phyloP scores from a whole-genome alignment of 2,113 vertebrate genomes.

The Propithecus coquereli region DNA sequence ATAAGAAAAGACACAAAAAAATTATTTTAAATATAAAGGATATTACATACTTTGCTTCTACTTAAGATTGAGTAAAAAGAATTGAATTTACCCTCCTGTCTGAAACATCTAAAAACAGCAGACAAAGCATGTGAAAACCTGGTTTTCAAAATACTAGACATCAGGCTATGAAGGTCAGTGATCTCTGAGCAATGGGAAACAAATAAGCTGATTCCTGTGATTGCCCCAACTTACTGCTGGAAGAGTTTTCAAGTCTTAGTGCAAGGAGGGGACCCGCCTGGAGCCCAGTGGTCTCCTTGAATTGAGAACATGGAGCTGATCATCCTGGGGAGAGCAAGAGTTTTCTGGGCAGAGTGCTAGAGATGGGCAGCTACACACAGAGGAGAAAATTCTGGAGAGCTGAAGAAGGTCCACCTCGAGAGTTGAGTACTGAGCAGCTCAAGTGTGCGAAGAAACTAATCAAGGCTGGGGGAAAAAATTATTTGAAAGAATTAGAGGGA shows the following conservation, averaged over 20 bases:
- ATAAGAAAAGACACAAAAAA: background rate
- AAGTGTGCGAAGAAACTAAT: background rate
- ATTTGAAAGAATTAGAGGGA: background rate
- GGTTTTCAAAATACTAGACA: background rate
- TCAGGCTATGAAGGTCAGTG: background rate
- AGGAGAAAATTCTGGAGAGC: background rate
- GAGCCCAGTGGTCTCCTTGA: background rate
- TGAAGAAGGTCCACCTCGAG: background rate
- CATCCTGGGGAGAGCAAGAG: background rate
- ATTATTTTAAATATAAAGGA: background rate
- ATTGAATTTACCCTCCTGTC: background rate
- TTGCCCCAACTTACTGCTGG: background rate
- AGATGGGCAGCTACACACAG: background rate
- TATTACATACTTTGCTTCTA: background rate
- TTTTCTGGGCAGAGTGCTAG: background rate
- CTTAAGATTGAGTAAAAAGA: slow-evolving; percentile 17
- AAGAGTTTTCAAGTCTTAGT: background rate
- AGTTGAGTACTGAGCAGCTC: background rate
- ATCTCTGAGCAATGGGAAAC: background rate
- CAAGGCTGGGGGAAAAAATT: background rate
- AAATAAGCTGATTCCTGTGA: background rate
- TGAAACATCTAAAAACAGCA: slow-evolving; percentile 7
- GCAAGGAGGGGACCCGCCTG: background rate
- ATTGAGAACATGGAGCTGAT: background rate
- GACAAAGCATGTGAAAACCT: background rate